Evolutionary conservation across 2,113 vertebrate species (phyloP), one percentile per base, ranked within the genome.

Genomic region (Heliornis fulica): DNA sequence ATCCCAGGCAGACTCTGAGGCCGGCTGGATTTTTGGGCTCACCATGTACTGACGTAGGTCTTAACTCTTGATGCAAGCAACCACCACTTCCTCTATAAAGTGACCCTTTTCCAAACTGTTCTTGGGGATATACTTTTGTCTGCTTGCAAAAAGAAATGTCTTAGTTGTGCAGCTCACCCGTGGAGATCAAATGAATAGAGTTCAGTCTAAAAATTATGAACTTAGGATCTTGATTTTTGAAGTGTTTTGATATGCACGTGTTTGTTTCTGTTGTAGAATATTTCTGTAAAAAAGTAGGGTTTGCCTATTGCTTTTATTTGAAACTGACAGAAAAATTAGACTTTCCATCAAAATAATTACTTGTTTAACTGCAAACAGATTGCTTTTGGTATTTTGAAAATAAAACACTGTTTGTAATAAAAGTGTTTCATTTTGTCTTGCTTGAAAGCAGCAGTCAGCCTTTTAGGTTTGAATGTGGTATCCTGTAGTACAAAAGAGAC

Each of bases 381-480:
- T 90, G n/a, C 25, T 92, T 94, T 79, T 5, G 3, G 15, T 84
- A 50, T 46, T 94, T 87, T 46, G 51, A 34, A 93, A 95, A 87
- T 64, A 87, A 18, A 95, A 32, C 12, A 78, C 11, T 34, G 28
- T 32, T 77, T 68, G 34, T 9, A 93, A 86, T 45, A 93, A 89
- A 95, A 83, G 21, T 2, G 3, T 64, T 90, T 83, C 3, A 65
- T 77, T 80, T 86, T 65, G 25, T 60, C 36, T 68, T 64, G 45
- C 45, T 69, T 90, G 83, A 88, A 94, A 92, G 63, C 59, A 88
- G 79, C 48, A 95, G 65, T 56, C n/a, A 93, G n/a, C 15, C 48
- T 76, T 83, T 60, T 20, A 87, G 21, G 21, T 87, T 79, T 87
- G 43, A 82, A 79, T 65, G 45, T 9, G 29, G 40, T 69, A 77